Percentiles rank a stretch among this genome's conserved stretches.
Conservation (phyloP, 1,140 invertebrate genomes). For the Lasioglossum baleicum region DNA sequence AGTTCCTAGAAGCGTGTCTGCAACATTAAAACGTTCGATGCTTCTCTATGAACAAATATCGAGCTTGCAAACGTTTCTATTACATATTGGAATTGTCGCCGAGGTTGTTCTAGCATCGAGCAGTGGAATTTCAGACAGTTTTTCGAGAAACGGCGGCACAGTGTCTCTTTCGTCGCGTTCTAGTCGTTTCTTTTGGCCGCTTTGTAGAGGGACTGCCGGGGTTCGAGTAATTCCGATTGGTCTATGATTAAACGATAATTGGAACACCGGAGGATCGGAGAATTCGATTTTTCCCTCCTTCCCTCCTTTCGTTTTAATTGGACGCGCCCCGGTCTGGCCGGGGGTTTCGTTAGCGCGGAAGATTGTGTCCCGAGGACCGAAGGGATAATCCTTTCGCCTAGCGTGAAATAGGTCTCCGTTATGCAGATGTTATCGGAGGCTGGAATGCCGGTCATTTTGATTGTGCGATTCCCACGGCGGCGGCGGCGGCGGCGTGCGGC, state of each 20-base stretch:
- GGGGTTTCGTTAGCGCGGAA: not conserved
- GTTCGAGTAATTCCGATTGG: slow-evolving; percentile 3
- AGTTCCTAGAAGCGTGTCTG: too few relatives aligned
- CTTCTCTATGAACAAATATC: too few relatives aligned
- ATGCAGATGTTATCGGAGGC: not conserved
- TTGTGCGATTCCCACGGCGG: not conserved
- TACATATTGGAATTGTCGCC: too few relatives aligned
- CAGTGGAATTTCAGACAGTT: too few relatives aligned
- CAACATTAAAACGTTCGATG: too few relatives aligned
- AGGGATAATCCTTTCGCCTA: not conserved
- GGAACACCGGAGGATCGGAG: slow-evolving; percentile 21
- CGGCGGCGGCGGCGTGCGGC: too few relatives aligned
- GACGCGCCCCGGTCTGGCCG: not conserved
- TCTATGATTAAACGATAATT: slow-evolving; percentile 34
- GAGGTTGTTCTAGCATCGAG: too few relatives aligned
- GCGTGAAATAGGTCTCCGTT: not conserved
- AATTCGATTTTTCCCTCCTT: slow-evolving; percentile 14
- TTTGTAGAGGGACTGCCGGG: too few relatives aligned
- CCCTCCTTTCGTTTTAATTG: slow-evolving; percentile 33
- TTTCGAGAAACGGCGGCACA: too few relatives aligned
- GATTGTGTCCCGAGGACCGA: not conserved
- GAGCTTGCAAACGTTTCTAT: too few relatives aligned
- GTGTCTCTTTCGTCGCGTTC: too few relatives aligned
- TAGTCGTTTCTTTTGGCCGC: too few relatives aligned
- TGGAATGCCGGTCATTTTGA: slow-evolving; percentile 1